Conservation (phyloP, 2,113 vertebrate genomes). For the Irena cyanogastra region DNA sequence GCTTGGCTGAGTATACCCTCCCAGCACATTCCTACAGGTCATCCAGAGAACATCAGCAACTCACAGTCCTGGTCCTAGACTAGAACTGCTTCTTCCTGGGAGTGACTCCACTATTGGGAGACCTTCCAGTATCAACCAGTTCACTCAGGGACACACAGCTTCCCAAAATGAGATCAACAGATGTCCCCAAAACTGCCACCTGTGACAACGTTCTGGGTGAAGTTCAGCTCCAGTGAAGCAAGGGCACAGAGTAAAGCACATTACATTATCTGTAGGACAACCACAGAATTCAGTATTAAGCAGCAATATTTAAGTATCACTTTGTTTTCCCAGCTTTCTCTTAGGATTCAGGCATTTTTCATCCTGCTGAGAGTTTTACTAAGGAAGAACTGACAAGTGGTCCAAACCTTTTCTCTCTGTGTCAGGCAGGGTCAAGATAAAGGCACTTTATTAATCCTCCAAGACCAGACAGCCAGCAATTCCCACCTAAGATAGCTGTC, state of each 20-base stretch:
- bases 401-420: background rate
- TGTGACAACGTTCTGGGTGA: background rate
- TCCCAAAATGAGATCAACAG: background rate
- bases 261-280: background rate
- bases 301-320: background rate
- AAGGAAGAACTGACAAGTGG: background rate
- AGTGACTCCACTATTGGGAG: background rate
- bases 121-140: background rate
- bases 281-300: background rate
- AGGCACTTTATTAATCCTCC: background rate
- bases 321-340: background rate
- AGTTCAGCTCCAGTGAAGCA: background rate
- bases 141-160: background rate
- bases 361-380: background rate
- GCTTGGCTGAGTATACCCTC: background rate
- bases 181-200: background rate
- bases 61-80: background rate
- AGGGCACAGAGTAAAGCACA: background rate
- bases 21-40: background rate
- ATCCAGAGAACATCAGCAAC: background rate
- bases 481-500: background rate
- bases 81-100: background rate
- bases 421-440: background rate
- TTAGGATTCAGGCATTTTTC: background rate
- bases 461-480: background rate